Percentiles rank a stretch among this genome's conserved stretches.
These are phyloP conservation scores for Paratilapia polleni DNA, from an alignment of 2,113 vertebrate genomes.

Conservation along the genomic window DNA sequence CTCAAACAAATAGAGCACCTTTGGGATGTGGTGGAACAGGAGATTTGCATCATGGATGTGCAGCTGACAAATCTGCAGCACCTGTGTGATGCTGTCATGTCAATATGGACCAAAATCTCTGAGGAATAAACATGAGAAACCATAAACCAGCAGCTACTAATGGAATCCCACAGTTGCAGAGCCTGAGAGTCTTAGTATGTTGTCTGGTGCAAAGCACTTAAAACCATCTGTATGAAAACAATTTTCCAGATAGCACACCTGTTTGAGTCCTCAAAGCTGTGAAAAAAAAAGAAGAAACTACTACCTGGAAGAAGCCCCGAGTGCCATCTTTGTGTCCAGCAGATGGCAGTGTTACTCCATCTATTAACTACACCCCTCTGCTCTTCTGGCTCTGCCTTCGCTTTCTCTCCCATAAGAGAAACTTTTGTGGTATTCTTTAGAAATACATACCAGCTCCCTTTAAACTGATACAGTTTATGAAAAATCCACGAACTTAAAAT, in stretches of 20 bases:
- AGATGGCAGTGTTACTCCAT: constrained; percentile 47
- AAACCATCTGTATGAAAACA: neutral
- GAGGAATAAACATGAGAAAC: too few species aligned
- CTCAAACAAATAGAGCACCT: too few species aligned
- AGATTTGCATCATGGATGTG: too few species aligned
- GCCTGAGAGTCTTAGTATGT: neutral
- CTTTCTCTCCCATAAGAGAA: neutral
- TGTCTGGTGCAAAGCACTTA: neutral
- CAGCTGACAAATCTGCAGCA: too few species aligned
- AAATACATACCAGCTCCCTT: neutral
- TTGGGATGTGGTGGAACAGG: too few species aligned
- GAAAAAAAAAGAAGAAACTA: too few species aligned
- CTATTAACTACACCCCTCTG: neutral
- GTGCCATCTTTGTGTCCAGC: constrained; percentile 2
- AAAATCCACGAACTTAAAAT: neutral
- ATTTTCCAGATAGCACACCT: too few species aligned
- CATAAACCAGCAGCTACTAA: too few species aligned
- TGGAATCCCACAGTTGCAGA: neutral
- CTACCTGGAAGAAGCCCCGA: neutral
- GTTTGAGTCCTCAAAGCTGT: neutral
- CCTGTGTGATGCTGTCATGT: too few species aligned
- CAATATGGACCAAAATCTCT: too few species aligned
- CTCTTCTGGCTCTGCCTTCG: neutral
- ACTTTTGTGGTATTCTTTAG: neutral
- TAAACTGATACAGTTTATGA: neutral